Percentiles rank a stretch among this genome's conserved stretches.
phyloP scores from a whole-genome alignment of 2,888 invertebrate genomes.

The Dendrolimus pini region DNA sequence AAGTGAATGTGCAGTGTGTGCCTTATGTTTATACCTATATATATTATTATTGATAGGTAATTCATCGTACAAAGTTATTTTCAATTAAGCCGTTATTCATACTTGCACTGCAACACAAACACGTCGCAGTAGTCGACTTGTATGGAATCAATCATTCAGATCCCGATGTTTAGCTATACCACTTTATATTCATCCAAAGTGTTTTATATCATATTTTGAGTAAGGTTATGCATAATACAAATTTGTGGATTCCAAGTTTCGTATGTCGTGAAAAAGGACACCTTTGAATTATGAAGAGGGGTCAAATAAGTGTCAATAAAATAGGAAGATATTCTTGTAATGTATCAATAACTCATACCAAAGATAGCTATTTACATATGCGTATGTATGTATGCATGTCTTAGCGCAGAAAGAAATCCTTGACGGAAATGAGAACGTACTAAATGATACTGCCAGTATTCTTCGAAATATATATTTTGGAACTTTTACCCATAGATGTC shows the following conservation, averaged over 20 bases:
- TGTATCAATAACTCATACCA: background rate
- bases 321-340: background rate
- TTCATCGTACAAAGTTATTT: too few species aligned
- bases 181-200: conserved; percentile 40
- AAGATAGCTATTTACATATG: too few species aligned
- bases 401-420: too few species aligned
- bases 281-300: background rate
- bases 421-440: too few species aligned
- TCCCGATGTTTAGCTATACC: conserved; percentile 20
- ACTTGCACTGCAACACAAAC: conserved; percentile 3
- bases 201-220: background rate
- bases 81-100: background rate
- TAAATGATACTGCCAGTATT: too few species aligned
- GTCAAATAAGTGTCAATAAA: background rate
- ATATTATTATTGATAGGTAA: too few species aligned
- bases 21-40: too few species aligned
- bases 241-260: background rate
- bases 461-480: too few species aligned
- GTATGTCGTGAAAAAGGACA: background rate
- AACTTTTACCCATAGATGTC: too few species aligned
- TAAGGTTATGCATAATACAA: background rate
- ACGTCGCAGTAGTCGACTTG: conserved; percentile 27
- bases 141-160: conserved; percentile 41
- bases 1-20: too few species aligned
- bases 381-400: too few species aligned